Percentiles rank a stretch among this genome's conserved stretches.
Evolutionary conservation across 2,797 vertebrate genomes (phyloP).

Genomic region (Chrysocyon brachyurus): DNA sequence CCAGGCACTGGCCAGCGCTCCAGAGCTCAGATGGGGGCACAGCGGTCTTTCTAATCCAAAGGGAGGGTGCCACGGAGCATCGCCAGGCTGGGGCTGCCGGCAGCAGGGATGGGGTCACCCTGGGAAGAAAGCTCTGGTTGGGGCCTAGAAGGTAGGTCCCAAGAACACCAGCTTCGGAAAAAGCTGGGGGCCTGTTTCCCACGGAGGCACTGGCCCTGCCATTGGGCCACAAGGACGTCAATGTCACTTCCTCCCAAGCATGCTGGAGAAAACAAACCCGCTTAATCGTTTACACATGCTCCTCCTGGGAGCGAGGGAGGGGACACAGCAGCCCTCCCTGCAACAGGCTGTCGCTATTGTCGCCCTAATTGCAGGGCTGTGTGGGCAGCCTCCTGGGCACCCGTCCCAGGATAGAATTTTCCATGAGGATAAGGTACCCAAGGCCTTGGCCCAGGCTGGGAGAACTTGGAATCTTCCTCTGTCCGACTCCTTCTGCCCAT

Average conservation of each 20-base stretch:
- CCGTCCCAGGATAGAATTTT: conserved; percentile 52
- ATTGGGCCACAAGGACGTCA: conserved; percentile 83
- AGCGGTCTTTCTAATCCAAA: accelerated
- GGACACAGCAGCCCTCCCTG: conserved; percentile 79
- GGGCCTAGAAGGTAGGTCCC: neutral
- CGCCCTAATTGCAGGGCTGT: conserved; percentile 66
- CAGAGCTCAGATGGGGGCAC: neutral
- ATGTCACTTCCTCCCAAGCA: conserved; percentile 85
- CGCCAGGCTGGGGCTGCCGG: neutral
- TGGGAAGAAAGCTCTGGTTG: neutral
- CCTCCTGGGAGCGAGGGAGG: conserved; percentile 82
- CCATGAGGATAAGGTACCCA: conserved; percentile 68
- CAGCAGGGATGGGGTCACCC: neutral
- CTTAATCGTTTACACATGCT: conserved; percentile 88
- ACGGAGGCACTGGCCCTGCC: conserved; percentile 73
- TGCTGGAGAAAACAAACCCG: conserved; percentile 87
- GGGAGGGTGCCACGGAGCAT: neutral
- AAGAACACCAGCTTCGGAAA: conserved; percentile 8
- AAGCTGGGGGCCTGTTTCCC: conserved; percentile 72
- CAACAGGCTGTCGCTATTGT: conserved; percentile 66
- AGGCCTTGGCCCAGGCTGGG: conserved; percentile 54
- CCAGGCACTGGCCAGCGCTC: too few relatives aligned
- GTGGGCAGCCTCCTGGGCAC: conserved; percentile 73
- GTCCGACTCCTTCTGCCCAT: conserved; percentile 69
- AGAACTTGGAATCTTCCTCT: conserved; percentile 59